Conservation (phyloP, 2,797 vertebrate species). For the Catostomus latipinnis region DNA sequence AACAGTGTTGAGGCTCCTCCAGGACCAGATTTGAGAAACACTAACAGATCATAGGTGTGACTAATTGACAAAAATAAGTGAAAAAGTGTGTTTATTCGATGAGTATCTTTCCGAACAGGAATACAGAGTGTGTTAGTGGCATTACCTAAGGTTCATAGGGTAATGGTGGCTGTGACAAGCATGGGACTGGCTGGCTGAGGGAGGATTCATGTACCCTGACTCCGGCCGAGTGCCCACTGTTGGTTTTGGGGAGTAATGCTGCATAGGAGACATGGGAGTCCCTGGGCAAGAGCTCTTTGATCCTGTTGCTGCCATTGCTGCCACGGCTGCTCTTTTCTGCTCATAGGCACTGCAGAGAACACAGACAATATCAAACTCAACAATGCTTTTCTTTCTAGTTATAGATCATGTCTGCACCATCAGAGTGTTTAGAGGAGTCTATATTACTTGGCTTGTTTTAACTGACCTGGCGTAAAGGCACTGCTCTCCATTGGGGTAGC, state of each 20-base stretch:
- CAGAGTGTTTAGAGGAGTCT: not conserved
- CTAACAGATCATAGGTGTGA: no score
- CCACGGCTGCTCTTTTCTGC: constrained; percentile 81
- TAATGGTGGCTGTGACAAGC: constrained; percentile 72
- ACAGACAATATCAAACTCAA: not conserved
- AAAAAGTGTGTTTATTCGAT: no score
- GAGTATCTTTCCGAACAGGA: no score
- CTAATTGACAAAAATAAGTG: no score
- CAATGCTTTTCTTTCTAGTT: not conserved
- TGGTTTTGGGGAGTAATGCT: constrained; percentile 84
- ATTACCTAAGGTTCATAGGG: constrained; percentile 78
- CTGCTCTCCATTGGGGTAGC: constrained; percentile 88
- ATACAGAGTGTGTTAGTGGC: not conserved
- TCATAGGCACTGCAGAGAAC: constrained; percentile 87
- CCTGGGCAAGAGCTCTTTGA: constrained; percentile 84
- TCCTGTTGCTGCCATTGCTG: constrained; percentile 65
- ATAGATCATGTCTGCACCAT: not conserved
- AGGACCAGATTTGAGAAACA: no score
- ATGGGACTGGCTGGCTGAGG: constrained; percentile 71
- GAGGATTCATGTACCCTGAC: constrained; percentile 84
- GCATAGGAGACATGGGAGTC: constrained; percentile 84
- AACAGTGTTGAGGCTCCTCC: no score
- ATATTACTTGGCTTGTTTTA: not conserved
- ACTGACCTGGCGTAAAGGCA: constrained; percentile 95
- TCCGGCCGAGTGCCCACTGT: constrained; percentile 80